A percentile compares a stretch with the other conserved stretches of the same genome.
Evolutionary conservation across 2,797 vertebrate species (phyloP).

Genomic region (Semaprochilodus insignis): DNA sequence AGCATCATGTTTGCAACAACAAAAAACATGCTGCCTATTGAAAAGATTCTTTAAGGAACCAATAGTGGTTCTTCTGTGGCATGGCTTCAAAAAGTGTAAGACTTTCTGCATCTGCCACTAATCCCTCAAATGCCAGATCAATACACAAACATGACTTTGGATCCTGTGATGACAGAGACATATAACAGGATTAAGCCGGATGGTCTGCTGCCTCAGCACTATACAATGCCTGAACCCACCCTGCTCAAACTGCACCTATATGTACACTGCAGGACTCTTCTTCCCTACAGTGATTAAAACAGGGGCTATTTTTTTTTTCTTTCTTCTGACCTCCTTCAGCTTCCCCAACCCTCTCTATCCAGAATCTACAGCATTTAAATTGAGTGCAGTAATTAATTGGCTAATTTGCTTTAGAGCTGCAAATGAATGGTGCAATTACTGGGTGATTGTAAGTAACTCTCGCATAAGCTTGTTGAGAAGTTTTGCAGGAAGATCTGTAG

Average conservation of each 20-base stretch:
- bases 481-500: background rate
- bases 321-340: slow-evolving; percentile 8
- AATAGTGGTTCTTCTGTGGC: no score
- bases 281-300: background rate
- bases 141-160: slow-evolving; percentile 51
- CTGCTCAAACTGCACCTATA: slow-evolving; percentile 25
- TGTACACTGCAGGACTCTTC: background rate
- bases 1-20: no score
- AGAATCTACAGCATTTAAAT: slow-evolving; percentile 39
- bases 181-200: slow-evolving; percentile 35
- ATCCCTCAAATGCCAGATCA: background rate
- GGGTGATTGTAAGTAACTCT: slow-evolving; percentile 34
- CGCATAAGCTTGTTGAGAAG: slow-evolving; percentile 5
- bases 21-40: no score
- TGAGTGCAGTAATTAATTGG: slow-evolving; percentile 41
- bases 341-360: background rate
- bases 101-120: slow-evolving; percentile 1
- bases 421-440: slow-evolving; percentile 52
- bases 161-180: slow-evolving; percentile 43
- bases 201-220: slow-evolving; percentile 48
- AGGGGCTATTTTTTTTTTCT: background rate
- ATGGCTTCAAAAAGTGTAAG: slow-evolving; percentile 1
- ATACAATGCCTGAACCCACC: slow-evolving; percentile 18
- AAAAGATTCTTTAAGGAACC: no score
- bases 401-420: slow-evolving; percentile 48